These are phyloP conservation scores for Rhinopomastus cyanomelas DNA, from an alignment of 2,113 vertebrate genomes.

Conservation along the genomic window DNA sequence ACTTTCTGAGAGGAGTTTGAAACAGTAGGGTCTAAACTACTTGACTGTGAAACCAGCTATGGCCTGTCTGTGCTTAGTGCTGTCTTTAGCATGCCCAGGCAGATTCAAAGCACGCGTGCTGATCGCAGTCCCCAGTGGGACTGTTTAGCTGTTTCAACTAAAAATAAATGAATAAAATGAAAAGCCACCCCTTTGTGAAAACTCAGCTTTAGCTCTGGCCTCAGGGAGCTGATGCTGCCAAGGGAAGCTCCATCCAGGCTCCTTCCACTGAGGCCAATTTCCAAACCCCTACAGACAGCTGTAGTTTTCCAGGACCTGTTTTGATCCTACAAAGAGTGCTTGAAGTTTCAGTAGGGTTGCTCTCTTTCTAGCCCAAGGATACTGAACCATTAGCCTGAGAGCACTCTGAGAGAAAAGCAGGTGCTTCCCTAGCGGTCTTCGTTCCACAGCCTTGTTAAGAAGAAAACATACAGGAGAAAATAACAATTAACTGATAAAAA, in stretches of 20 bases:
- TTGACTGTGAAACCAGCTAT: conserved; percentile 4
- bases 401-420: background rate
- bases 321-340: background rate
- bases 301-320: background rate
- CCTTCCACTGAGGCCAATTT: background rate
- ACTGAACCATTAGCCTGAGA: background rate
- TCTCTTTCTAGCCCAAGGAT: background rate
- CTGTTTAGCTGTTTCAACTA: background rate
- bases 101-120: background rate
- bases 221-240: background rate
- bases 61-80: background rate
- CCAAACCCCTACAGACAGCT: background rate
- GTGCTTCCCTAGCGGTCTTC: background rate
- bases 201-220: background rate
- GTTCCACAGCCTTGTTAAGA: background rate
- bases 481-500: background rate
- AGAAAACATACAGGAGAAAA: background rate
- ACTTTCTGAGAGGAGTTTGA: conserved; percentile 24
- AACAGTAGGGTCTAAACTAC: background rate
- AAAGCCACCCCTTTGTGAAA: background rate
- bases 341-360: background rate
- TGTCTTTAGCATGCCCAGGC: background rate
- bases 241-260: background rate
- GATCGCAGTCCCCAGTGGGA: background rate
- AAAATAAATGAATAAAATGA: background rate